Conservation (phyloP, 1,140 invertebrate genomes). For the Bicyclus anynana region DNA sequence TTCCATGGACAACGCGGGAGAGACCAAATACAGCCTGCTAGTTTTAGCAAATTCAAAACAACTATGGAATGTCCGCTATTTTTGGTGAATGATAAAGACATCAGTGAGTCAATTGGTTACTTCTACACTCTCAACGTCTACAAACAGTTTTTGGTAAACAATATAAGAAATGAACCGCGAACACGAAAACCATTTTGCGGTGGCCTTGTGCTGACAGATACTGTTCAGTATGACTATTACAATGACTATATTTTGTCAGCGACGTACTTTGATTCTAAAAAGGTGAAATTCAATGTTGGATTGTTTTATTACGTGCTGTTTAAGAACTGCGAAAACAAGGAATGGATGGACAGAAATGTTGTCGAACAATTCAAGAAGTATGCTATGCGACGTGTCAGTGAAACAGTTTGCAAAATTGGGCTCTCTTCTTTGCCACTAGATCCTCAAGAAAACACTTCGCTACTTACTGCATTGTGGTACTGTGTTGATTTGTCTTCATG, state of each 20-base stretch:
- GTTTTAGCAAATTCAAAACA: conserved; percentile 38
- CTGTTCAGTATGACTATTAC: conserved; percentile 30
- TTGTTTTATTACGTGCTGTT: conserved; percentile 36
- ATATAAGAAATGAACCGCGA: conserved; percentile 27
- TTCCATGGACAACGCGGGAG: too few species aligned
- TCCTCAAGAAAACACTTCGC: conserved; percentile 25
- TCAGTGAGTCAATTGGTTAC: too few species aligned
- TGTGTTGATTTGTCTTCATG: conserved; percentile 36
- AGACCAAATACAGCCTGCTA: conserved; percentile 22
- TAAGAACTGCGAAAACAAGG: conserved; percentile 36
- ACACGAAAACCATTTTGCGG: conserved; percentile 27
- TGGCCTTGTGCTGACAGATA: conserved; percentile 28
- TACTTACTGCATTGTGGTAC: conserved; percentile 37
- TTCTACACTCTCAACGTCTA: conserved; percentile 41
- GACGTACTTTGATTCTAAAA: conserved; percentile 31
- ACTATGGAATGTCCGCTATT: conserved; percentile 37
- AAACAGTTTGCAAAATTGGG: too few species aligned
- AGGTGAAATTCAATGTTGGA: too few species aligned
- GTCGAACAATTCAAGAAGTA: too few species aligned
- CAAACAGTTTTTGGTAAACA: conserved; percentile 29
- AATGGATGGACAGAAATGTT: too few species aligned
- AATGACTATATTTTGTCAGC: conserved; percentile 36
- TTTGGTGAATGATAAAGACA: conserved; percentile 31
- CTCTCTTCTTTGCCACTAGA: conserved; percentile 36
- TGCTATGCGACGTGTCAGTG: too few species aligned